phyloP scores from a whole-genome alignment of 2,113 vertebrate species.

The Tenebrosternarchus preto region DNA sequence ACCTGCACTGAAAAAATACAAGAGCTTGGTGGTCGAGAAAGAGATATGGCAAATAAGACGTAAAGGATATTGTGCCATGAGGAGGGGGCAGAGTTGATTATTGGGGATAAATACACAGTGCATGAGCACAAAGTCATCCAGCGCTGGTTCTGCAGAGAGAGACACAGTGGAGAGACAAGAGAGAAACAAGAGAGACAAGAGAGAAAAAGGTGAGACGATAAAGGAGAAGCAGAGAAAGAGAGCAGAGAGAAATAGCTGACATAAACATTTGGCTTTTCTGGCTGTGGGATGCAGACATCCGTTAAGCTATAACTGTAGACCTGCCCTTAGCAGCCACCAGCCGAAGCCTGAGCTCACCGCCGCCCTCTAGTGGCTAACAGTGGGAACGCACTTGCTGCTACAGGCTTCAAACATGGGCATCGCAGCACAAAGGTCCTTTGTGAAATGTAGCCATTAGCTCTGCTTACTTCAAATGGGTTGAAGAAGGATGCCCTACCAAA shows the following conservation, averaged over 20 bases:
- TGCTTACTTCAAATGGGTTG: neutral
- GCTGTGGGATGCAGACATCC: too few species aligned
- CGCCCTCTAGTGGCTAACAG: neutral
- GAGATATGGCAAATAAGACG: neutral
- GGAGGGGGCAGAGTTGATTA: constrained; percentile 85
- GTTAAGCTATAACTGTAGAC: constrained; percentile 14
- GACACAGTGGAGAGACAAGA: too few species aligned
- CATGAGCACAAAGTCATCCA: constrained; percentile 95
- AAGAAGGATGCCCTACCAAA: neutral
- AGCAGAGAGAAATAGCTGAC: too few species aligned
- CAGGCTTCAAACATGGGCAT: too few species aligned
- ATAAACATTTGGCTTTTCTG: neutral
- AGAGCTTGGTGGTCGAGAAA: neutral
- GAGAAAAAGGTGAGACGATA: neutral
- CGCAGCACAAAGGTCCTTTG: neutral
- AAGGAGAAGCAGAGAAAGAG: neutral
- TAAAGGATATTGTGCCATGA: constrained; percentile 98
- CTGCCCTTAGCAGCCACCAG: too few species aligned
- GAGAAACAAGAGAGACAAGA: neutral
- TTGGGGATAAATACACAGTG: constrained; percentile 97
- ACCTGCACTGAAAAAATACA: too few species aligned
- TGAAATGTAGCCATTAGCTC: neutral
- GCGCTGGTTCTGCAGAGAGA: constrained; percentile 78
- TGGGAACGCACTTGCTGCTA: neutral
- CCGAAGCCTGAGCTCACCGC: neutral